These are phyloP conservation scores for Microhierax caerulescens DNA, from an alignment of 2,797 vertebrate species.

Conservation along the genomic window DNA sequence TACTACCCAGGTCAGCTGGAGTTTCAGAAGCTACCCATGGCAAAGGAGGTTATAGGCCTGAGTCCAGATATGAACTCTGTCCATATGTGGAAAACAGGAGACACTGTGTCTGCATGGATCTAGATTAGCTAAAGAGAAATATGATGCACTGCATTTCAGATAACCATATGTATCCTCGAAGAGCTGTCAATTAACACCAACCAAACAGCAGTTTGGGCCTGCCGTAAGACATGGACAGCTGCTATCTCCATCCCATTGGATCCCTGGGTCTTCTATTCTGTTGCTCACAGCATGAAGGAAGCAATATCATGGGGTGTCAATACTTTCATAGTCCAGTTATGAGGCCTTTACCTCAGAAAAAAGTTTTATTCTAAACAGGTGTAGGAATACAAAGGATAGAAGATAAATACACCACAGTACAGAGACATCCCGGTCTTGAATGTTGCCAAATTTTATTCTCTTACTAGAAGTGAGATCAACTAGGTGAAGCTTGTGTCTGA, in stretches of 20 bases:
- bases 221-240: background rate
- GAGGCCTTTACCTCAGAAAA: background rate
- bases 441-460: background rate
- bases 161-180: background rate
- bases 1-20: background rate
- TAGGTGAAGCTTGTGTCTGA: background rate
- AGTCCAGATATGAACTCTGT: background rate
- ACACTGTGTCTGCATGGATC: background rate
- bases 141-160: background rate
- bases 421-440: background rate
- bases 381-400: background rate
- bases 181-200: background rate
- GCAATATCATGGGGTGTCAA: fast-evolving
- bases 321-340: background rate
- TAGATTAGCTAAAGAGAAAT: background rate
- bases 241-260: background rate
- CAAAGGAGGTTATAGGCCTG: background rate
- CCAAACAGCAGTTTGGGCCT: background rate
- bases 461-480: background rate
- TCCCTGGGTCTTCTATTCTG: background rate
- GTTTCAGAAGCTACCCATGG: background rate
- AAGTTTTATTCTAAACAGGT: background rate
- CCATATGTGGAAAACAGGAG: background rate
- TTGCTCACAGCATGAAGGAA: background rate
- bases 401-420: background rate